Conservation (phyloP, 2,888 invertebrate genomes). For the Parascotia fuliginaria region DNA sequence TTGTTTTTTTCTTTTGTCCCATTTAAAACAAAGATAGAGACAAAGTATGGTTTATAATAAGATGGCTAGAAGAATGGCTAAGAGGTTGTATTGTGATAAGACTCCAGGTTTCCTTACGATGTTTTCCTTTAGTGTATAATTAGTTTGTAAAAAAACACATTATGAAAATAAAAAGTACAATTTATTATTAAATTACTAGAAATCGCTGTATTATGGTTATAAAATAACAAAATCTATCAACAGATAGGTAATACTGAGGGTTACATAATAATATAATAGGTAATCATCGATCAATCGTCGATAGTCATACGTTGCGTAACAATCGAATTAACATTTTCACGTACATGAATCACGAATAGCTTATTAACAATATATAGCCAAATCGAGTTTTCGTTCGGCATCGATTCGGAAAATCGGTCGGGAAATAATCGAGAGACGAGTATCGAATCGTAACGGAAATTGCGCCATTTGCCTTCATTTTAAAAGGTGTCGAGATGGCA, state of each 20-base stretch:
- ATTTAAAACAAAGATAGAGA: too few relatives aligned
- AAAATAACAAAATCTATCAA: background rate
- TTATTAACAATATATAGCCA: conserved; percentile 48
- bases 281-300: background rate
- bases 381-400: conserved; percentile 54
- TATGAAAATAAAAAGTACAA: too few relatives aligned
- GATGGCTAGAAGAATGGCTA: too few relatives aligned
- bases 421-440: conserved; percentile 71
- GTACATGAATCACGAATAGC: conserved; percentile 24
- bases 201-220: background rate
- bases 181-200: too few relatives aligned
- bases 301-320: background rate
- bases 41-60: too few relatives aligned
- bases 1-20: too few relatives aligned
- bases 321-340: conserved; percentile 13
- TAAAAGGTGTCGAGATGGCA: conserved; percentile 56
- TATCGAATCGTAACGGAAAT: conserved; percentile 72
- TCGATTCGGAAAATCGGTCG: conserved; percentile 65
- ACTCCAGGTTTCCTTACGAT: too few relatives aligned
- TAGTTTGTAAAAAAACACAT: too few relatives aligned
- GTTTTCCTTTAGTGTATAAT: too few relatives aligned
- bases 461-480: conserved; percentile 69
- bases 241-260: background rate
- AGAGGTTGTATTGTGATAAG: too few relatives aligned
- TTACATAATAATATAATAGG: background rate